These are phyloP conservation scores for Siniperca obscura DNA, from an alignment of 2,797 vertebrate species.

Conservation along the genomic window DNA sequence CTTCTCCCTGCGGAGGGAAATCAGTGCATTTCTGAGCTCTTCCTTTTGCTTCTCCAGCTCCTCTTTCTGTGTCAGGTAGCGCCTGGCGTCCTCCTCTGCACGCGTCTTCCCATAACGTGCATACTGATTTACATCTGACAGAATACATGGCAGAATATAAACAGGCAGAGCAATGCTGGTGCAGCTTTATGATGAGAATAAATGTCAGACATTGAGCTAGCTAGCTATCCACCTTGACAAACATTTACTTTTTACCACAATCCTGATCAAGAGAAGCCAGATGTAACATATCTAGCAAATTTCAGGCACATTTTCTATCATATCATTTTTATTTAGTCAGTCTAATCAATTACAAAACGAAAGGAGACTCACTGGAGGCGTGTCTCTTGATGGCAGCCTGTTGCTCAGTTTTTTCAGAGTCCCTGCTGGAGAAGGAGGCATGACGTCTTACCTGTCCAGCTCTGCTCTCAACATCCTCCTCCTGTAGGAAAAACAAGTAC, in stretches of 20 bases:
- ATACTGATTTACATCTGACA: constrained; percentile 93
- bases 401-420: constrained; percentile 88
- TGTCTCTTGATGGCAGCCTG: constrained; percentile 93
- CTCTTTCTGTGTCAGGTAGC: constrained; percentile 92
- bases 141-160: constrained; percentile 12
- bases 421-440: constrained; percentile 94
- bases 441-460: constrained; percentile 89
- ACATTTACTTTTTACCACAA: not conserved
- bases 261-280: not conserved
- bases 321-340: constrained; percentile 9
- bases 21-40: constrained; percentile 86
- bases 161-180: not conserved
- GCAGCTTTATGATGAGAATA: not conserved
- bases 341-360: constrained; percentile 21
- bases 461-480: constrained; percentile 78
- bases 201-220: not conserved
- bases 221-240: not conserved
- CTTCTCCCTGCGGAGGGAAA: constrained; percentile 89
- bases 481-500: constrained; percentile 66
- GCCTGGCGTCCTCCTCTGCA: constrained; percentile 94
- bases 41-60: constrained; percentile 94
- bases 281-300: not conserved
- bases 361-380: constrained; percentile 89
- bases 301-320: constrained; percentile 28
- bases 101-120: constrained; percentile 95